Conservation (phyloP, 1,140 invertebrate genomes). For the Drosophila ohnishii region DNA sequence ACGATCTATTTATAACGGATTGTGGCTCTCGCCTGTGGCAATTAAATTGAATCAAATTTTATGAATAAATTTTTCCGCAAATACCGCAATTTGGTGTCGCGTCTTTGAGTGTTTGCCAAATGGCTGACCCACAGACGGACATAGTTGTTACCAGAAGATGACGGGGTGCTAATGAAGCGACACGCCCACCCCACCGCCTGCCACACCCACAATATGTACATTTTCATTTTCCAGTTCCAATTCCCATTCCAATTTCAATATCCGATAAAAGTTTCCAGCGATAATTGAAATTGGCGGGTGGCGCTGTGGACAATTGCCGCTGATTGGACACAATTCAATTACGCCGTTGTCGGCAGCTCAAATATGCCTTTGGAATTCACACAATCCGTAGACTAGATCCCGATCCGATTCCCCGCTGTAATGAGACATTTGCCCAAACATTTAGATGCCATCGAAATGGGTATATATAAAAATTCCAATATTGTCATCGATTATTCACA, state of each 20-base stretch:
- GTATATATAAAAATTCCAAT: constrained; percentile 24
- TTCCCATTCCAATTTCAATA: constrained; percentile 5
- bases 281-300: constrained; percentile 46
- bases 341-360: constrained; percentile 31
- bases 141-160: background rate
- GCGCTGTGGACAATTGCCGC: constrained; percentile 29
- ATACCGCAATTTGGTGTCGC: constrained; percentile 19
- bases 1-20: constrained; percentile 6
- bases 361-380: constrained; percentile 48
- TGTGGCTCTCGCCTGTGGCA: constrained; percentile 2
- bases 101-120: constrained; percentile 69
- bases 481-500: constrained; percentile 31
- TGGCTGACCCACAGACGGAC: constrained; percentile 43
- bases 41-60: constrained; percentile 38
- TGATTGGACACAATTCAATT: constrained; percentile 59
- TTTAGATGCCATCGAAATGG: constrained; percentile 34
- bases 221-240: constrained; percentile 7
- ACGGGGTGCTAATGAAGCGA: constrained; percentile 36
- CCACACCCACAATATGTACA: constrained; percentile 24
- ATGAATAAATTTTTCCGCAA: constrained; percentile 32
- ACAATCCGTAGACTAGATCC: constrained; percentile 16
- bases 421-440: constrained; percentile 46
- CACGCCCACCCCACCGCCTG: constrained; percentile 35
- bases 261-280: constrained; percentile 55
- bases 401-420: constrained; percentile 34